Evolutionary conservation across 2,888 invertebrate species (phyloP).

Genomic region (Rotaria socialis): DNA sequence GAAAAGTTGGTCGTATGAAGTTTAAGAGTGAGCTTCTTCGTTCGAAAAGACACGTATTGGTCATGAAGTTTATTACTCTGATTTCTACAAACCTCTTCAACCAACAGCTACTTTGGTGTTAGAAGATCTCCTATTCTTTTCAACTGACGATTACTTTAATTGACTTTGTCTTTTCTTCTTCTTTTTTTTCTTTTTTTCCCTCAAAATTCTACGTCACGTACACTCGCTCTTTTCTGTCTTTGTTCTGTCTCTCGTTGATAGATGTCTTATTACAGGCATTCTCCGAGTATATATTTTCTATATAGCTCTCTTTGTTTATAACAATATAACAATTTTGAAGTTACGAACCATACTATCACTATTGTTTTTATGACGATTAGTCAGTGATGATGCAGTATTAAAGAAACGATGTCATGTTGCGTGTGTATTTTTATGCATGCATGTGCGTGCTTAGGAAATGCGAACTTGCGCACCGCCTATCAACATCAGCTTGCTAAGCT

Average conservation of each 20-base stretch:
- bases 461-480: not conserved
- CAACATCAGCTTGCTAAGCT: not conserved
- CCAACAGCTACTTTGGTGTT: not conserved
- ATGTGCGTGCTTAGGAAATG: not conserved
- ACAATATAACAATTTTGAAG: not conserved
- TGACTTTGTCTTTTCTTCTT: slow-evolving; percentile 14
- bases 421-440: not conserved
- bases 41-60: not conserved
- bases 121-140: not conserved
- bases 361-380: not conserved
- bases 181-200: not conserved
- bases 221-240: not conserved
- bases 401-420: not conserved
- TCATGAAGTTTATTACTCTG: not conserved
- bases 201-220: not conserved
- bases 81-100: not conserved
- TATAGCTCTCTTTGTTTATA: not conserved
- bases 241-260: not conserved
- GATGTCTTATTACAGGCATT: not conserved
- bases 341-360: slow-evolving; percentile 1
- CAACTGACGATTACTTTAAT: not conserved
- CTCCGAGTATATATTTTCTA: not conserved
- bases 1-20: not conserved
- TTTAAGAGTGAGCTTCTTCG: not conserved
- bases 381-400: not conserved